These are phyloP conservation scores for Smutsia gigantea DNA, from an alignment of 2,797 vertebrate species.

Conservation along the genomic window DNA sequence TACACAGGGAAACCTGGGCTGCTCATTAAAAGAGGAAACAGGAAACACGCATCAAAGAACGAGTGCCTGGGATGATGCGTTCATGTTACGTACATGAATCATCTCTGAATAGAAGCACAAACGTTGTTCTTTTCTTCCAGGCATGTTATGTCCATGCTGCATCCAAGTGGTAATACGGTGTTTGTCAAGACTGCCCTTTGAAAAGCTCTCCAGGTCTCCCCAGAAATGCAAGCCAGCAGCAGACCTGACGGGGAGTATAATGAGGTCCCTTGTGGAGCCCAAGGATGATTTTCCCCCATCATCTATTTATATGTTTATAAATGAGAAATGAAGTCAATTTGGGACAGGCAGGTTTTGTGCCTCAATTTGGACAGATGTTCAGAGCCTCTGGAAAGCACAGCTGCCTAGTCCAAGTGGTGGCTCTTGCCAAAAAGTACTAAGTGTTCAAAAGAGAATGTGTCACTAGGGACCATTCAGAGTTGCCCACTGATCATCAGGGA, in stretches of 20 bases:
- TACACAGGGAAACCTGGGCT: slow-evolving; percentile 63
- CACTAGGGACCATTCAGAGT: slow-evolving; percentile 69
- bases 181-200: slow-evolving; percentile 62
- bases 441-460: slow-evolving; percentile 76
- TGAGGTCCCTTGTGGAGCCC: not conserved
- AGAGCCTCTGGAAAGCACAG: slow-evolving; percentile 69
- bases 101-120: slow-evolving; percentile 52
- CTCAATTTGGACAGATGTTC: slow-evolving; percentile 78
- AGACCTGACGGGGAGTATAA: not conserved
- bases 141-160: not conserved
- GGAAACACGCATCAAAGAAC: slow-evolving; percentile 66
- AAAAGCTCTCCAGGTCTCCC: slow-evolving; percentile 52
- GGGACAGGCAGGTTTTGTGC: slow-evolving; percentile 71
- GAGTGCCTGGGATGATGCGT: not conserved
- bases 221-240: slow-evolving; percentile 49
- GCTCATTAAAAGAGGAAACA: slow-evolving; percentile 72
- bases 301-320: slow-evolving; percentile 62
- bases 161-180: slow-evolving; percentile 16
- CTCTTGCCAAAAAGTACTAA: slow-evolving; percentile 69
- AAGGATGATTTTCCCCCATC: not conserved
- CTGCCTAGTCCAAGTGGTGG: slow-evolving; percentile 56
- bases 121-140: slow-evolving; percentile 60
- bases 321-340: slow-evolving; percentile 74
- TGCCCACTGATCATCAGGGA: slow-evolving; percentile 65
- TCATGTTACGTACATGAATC: slow-evolving; percentile 69